Evolutionary conservation across 2,113 vertebrate genomes (phyloP).

Genomic region (Gobiocypris rarus): DNA sequence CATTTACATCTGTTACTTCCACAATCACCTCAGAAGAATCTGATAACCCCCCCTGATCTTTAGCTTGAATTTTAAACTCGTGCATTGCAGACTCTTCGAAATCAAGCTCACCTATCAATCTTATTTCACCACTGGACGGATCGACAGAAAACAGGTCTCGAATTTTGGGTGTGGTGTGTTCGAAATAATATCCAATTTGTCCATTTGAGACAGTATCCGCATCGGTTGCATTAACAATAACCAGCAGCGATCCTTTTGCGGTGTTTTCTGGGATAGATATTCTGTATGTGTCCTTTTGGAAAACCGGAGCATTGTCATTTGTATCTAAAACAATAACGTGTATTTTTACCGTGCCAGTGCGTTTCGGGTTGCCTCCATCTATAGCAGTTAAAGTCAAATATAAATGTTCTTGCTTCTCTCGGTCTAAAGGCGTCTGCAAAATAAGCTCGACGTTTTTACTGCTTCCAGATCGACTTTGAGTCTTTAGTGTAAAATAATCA

Average conservation of each 20-base stretch:
- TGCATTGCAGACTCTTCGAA: conserved; percentile 69
- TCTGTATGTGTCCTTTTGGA: conserved; percentile 51
- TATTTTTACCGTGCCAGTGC: conserved; percentile 64
- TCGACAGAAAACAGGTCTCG: conserved; percentile 67
- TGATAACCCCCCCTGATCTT: conserved; percentile 70
- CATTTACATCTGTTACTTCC: conserved; percentile 73
- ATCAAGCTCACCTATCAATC: conserved; percentile 67
- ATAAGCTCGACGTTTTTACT: conserved; percentile 67
- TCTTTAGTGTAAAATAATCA: conserved; percentile 62
- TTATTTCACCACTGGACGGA: conserved; percentile 66
- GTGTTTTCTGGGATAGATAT: conserved; percentile 67
- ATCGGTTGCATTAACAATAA: conserved; percentile 70
- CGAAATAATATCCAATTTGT: conserved; percentile 56
- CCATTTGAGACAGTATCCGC: conserved; percentile 70
- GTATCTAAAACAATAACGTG: conserved; percentile 68
- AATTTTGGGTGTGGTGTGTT: conserved; percentile 55
- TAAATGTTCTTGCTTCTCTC: conserved; percentile 63
- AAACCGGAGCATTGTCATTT: conserved; percentile 71
- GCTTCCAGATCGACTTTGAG: conserved; percentile 55
- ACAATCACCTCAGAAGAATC: conserved; percentile 73
- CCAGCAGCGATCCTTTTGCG: conserved; percentile 59
- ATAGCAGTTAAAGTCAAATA: conserved; percentile 61
- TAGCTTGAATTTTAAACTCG: conserved; percentile 72
- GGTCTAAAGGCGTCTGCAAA: conserved; percentile 63
- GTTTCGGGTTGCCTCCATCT: conserved; percentile 67